Conservation (phyloP, 2,888 invertebrate genomes). For the Timandra comae region DNA sequence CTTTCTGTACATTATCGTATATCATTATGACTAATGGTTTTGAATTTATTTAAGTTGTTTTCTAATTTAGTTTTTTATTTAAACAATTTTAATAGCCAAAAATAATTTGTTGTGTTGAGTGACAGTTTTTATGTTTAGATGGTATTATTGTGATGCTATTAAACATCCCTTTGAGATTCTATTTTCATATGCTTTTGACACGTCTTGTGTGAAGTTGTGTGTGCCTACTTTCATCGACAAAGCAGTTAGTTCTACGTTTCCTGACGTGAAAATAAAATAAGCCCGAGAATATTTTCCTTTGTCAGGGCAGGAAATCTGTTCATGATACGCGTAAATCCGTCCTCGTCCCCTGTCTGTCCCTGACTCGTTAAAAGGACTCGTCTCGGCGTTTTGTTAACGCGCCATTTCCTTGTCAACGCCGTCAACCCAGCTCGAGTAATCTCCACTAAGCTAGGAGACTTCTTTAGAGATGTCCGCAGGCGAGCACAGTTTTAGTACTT, state of each 20-base stretch:
- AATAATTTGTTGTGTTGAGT: too few relatives aligned
- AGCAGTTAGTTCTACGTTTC: slow-evolving; percentile 31
- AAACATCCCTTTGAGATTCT: slow-evolving; percentile 13
- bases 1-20: slow-evolving; percentile 26
- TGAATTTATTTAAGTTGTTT: too few relatives aligned
- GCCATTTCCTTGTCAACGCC: slow-evolving; percentile 66
- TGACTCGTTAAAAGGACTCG: slow-evolving; percentile 65
- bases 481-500: slow-evolving; percentile 34
- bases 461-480: slow-evolving; percentile 28
- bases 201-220: slow-evolving; percentile 28
- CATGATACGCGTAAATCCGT: slow-evolving; percentile 71
- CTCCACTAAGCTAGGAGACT: slow-evolving; percentile 53
- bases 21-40: background rate
- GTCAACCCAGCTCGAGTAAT: slow-evolving; percentile 56
- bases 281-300: slow-evolving; percentile 56
- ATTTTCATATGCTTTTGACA: slow-evolving; percentile 29
- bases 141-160: too few relatives aligned
- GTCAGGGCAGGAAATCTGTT: slow-evolving; percentile 69
- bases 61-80: too few relatives aligned
- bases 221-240: slow-evolving; percentile 31
- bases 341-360: slow-evolving; percentile 67
- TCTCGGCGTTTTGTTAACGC: slow-evolving; percentile 66
- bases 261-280: slow-evolving; percentile 50
- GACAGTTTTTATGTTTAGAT: slow-evolving; percentile 23
- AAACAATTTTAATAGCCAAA: too few relatives aligned